Percentiles rank a stretch among this genome's conserved stretches.
phyloP scores from a whole-genome alignment of 2,113 vertebrate genomes.

The Choloepus hoffmanni region DNA sequence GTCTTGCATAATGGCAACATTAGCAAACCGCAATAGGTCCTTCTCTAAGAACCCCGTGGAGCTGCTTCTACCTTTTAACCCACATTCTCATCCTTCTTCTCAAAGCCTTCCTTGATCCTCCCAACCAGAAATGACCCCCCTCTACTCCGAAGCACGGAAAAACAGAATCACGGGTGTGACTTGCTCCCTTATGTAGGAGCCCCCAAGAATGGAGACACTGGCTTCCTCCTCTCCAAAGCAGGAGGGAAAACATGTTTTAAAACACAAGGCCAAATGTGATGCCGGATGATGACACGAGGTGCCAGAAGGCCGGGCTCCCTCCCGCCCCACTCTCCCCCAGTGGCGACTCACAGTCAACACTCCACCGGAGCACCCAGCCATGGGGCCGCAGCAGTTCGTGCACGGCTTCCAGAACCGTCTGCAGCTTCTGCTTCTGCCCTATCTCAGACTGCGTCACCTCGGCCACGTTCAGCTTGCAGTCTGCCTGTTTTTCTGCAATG shows the following conservation, averaged over 20 bases:
- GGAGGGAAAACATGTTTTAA: rapidly evolving
- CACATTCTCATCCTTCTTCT: background rate
- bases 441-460: constrained; percentile 98
- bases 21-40: no score
- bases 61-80: background rate
- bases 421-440: constrained; percentile 97
- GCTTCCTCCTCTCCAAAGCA: background rate
- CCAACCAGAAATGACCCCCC: background rate
- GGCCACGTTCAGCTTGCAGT: constrained; percentile 94
- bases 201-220: rapidly evolving
- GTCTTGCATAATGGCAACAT: no score
- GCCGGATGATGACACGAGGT: rapidly evolving
- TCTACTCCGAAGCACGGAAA: rapidly evolving
- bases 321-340: rapidly evolving
- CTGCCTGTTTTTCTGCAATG: constrained; percentile 92
- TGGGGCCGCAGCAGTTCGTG: constrained; percentile 93
- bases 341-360: constrained; percentile 92
- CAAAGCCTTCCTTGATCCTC: background rate
- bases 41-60: background rate
- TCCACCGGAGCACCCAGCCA: constrained; percentile 94
- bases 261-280: rapidly evolving
- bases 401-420: constrained; percentile 95
- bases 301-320: rapidly evolving
- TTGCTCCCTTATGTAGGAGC: rapidly evolving
- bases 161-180: no score